Evolutionary conservation across 2,888 invertebrate species (phyloP), one percentile per base, ranked within the genome.

Genomic region (Ceriagrion tenellum): DNA sequence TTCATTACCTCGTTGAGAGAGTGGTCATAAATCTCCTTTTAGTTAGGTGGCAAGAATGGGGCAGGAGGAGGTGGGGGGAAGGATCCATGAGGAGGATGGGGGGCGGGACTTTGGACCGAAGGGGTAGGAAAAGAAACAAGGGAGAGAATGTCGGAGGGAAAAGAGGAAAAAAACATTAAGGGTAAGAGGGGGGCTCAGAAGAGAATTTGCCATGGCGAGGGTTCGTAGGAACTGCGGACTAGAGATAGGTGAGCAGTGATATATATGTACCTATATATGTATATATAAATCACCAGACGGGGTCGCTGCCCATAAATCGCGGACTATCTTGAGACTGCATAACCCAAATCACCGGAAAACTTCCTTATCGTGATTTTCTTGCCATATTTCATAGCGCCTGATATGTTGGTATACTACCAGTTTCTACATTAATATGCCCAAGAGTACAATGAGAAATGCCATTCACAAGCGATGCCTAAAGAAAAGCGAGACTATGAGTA

Each of bases 11-110:
- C 93, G 93, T 93, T 59, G 81, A 69, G 93, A 74, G 93, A 93
- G 63, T 93, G 93, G 93, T 93, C 93, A 55, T 93, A 93, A 93
- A 93, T 93, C 93, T 93, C 93, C 47, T 93, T 93, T 93, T 93
- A 93, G 93, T 93, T 93, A 93, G 69, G 93, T 93, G 93, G 74
- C 69, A 47, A 63, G 93, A 69, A 93, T 91, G 91, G 30, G 69
- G 69, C n/a, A 81, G 12, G 81, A 81, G 35, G 35, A 35, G 81
- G 3, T 35, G 12, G 30, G 89, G 55, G 55, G 40, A 26, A n/a
- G 89, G 35, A 10, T 20, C 47, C 47, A 35, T 12, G n/a, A 69
- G 47, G 40, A 69, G 74, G 63, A 74, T 26, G 63, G 16, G 47
- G 59, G 26, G 90, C 23, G n/a, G n/a, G 26, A n/a, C n/a, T n/a